Conservation (phyloP, 1,140 invertebrate genomes). For the Drosophila ogumai region DNA sequence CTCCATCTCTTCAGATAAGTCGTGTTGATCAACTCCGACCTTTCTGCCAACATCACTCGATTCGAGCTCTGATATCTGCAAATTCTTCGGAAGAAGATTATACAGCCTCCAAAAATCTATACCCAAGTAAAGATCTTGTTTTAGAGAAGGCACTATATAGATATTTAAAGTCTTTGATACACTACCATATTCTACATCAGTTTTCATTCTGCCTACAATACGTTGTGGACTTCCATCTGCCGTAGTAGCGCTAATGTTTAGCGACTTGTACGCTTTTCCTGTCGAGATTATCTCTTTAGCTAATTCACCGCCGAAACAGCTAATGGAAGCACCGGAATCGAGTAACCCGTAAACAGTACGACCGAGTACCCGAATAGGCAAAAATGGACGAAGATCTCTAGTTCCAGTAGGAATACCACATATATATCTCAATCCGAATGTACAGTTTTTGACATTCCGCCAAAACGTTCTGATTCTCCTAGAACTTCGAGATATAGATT, state of each 20-base stretch:
- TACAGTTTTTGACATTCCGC: neutral
- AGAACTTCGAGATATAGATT: neutral
- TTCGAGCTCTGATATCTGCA: neutral
- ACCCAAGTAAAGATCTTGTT: conserved; percentile 3
- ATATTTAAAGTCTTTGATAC: neutral
- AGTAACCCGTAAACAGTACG: neutral
- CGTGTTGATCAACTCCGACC: neutral
- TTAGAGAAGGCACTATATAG: neutral
- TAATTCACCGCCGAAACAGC: neutral
- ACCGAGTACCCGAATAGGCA: neutral
- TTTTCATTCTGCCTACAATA: neutral
- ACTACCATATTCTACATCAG: neutral
- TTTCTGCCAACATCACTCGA: neutral
- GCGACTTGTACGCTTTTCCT: neutral
- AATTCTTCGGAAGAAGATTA: conserved; percentile 1
- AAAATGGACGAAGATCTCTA: conserved; percentile 1
- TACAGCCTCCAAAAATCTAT: conserved; percentile 3
- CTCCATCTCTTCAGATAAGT: neutral
- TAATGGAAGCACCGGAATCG: neutral
- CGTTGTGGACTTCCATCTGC: conserved; percentile 5
- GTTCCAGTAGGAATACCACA: neutral
- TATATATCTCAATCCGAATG: neutral
- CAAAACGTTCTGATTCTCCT: neutral
- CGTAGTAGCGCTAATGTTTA: conserved; percentile 3
- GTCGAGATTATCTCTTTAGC: neutral